Conservation (phyloP, 2,888 invertebrate genomes). For the Zelleria hepariella region DNA sequence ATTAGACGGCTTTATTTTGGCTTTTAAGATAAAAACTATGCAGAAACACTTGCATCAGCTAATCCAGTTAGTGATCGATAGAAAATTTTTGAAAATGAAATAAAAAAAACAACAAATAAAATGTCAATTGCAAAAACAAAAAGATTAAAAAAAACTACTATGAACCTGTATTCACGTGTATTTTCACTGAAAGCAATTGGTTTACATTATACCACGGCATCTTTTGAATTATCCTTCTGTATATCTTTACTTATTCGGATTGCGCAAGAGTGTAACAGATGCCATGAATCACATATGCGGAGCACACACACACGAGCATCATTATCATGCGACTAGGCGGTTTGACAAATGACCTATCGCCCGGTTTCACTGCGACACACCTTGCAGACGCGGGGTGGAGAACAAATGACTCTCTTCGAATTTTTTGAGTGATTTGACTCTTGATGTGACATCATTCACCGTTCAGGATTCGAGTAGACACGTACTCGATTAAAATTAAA, state of each 20-base stretch:
- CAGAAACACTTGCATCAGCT: too few species aligned
- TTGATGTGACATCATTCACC: not conserved
- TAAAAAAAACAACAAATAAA: too few species aligned
- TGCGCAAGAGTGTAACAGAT: not conserved
- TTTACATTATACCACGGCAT: not conserved
- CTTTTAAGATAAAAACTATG: too few species aligned
- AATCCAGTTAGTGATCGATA: too few species aligned
- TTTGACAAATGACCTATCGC: conserved; percentile 6
- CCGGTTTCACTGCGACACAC: not conserved
- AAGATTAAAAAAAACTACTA: too few species aligned
- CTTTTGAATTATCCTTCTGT: not conserved
- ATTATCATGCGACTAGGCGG: conserved; percentile 5
- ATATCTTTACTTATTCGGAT: not conserved
- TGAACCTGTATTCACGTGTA: too few species aligned
- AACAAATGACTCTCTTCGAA: not conserved
- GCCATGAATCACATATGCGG: not conserved
- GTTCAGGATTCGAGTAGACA: not conserved
- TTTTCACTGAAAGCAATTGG: too few species aligned
- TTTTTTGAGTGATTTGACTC: not conserved
- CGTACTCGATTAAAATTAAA: not conserved
- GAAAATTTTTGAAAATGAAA: too few species aligned
- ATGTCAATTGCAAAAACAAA: too few species aligned
- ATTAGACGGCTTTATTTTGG: too few species aligned
- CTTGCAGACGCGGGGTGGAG: not conserved
- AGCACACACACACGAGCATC: not conserved